These are phyloP conservation scores for Pseudococcus longispinus DNA, from an alignment of 2,888 invertebrate genomes.

Conservation along the genomic window DNA sequence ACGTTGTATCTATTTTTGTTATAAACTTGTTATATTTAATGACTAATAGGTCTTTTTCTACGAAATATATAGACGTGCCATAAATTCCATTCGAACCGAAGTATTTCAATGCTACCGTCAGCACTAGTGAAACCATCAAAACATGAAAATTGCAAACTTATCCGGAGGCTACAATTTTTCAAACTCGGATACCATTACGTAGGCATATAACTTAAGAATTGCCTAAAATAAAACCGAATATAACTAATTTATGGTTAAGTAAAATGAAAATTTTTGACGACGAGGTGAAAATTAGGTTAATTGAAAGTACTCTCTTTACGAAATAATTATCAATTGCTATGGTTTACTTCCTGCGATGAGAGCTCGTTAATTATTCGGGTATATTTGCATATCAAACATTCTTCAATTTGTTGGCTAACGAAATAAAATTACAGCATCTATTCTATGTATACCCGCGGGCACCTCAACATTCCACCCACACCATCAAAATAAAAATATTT, in stretches of 20 bases:
- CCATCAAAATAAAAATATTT: neutral
- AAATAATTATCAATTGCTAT: neutral
- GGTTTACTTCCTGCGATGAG: neutral
- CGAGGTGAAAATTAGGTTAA: neutral
- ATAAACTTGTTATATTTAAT: neutral
- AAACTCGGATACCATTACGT: neutral
- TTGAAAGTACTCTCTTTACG: neutral
- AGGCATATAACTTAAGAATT: neutral
- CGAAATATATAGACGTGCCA: neutral
- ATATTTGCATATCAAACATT: constrained; percentile 4
- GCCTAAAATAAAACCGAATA: neutral
- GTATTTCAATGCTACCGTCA: neutral
- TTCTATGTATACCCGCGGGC: too few relatives aligned
- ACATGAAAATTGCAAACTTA: neutral
- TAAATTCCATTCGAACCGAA: neutral
- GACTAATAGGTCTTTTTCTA: neutral
- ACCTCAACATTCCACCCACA: neutral
- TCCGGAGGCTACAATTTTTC: neutral
- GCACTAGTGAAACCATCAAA: neutral
- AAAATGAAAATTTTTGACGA: neutral
- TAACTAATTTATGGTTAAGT: neutral
- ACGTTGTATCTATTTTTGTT: neutral
- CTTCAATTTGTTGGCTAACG: neutral
- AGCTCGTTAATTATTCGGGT: neutral
- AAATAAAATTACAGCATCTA: neutral